A percentile compares a stretch with the other conserved stretches of the same genome.
These are phyloP conservation scores for Hafferia zeledoni DNA, from an alignment of 2,797 vertebrate species.

Conservation along the genomic window DNA sequence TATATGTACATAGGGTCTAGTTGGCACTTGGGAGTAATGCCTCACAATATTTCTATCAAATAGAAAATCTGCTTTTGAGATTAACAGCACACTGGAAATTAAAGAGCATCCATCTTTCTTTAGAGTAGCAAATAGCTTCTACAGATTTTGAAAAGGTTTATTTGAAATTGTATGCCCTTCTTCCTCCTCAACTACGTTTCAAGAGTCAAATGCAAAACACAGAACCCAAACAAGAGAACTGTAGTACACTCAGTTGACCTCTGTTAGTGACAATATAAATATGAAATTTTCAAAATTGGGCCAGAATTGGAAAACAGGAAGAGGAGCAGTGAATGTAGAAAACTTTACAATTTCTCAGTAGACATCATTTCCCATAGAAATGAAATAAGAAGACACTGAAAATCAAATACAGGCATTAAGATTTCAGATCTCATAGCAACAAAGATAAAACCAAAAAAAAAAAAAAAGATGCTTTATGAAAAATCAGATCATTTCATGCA, in stretches of 20 bases:
- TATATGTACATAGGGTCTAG: background rate
- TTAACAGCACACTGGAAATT: background rate
- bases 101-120: background rate
- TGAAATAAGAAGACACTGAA: background rate
- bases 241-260: background rate
- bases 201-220: background rate
- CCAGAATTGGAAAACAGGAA: background rate
- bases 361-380: background rate
- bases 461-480: background rate
- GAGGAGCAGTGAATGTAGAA: background rate
- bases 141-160: background rate
- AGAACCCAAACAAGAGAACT: background rate
- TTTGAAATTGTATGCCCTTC: background rate
- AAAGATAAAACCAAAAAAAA: background rate
- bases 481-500: background rate
- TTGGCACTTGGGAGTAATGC: background rate
- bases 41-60: background rate
- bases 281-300: background rate
- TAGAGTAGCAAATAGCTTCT: background rate
- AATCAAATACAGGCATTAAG: background rate
- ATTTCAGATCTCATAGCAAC: background rate
- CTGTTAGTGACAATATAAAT: background rate
- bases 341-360: background rate
- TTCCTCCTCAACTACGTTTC: background rate
- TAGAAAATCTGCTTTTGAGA: conserved; percentile 11